Conservation (phyloP, 2,888 invertebrate genomes). For the Leptarthrus brevirostris region DNA sequence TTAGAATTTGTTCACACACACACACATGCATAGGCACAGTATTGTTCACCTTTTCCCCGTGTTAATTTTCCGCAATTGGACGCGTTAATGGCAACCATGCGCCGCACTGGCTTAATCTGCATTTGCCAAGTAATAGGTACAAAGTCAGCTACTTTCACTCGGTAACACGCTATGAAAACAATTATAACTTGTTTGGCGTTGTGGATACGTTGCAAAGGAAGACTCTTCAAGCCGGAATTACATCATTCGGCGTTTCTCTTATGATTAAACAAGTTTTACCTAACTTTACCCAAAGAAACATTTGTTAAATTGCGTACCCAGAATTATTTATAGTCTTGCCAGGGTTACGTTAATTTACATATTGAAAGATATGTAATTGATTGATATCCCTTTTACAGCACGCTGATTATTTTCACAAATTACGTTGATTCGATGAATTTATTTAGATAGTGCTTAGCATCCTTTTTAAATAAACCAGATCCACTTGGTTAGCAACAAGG, state of each 20-base stretch:
- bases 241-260: constrained; percentile 10
- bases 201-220: constrained; percentile 18
- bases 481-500: no score
- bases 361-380: no score
- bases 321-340: neutral
- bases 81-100: neutral
- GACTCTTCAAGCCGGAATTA: neutral
- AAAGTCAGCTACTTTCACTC: constrained; percentile 23
- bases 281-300: neutral
- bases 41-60: neutral
- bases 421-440: no score
- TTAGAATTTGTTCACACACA: neutral
- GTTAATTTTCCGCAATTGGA: neutral
- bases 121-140: neutral
- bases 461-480: no score
- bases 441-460: no score
- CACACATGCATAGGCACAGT: neutral
- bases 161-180: constrained; percentile 15
- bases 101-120: neutral
- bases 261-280: neutral
- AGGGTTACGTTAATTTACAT: no score
- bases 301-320: neutral
- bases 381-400: no score
- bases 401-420: no score
- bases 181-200: constrained; percentile 31